Conservation (phyloP, 2,113 vertebrate genomes). For the Crotophaga sulcirostris region DNA sequence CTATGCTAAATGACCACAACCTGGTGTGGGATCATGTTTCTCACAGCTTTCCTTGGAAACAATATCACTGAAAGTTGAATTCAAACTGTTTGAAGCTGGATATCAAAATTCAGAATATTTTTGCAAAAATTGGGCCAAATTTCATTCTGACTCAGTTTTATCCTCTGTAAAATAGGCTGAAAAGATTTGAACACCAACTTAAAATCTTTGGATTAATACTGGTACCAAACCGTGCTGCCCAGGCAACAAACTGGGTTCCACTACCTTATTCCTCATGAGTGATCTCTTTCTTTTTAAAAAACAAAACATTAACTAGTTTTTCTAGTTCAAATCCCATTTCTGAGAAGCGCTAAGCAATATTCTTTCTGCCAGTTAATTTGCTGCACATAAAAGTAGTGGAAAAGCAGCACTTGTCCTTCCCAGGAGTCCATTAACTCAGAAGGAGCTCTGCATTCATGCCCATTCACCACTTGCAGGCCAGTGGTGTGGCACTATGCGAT, state of each 20-base stretch:
- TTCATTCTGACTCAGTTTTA: not conserved
- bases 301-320: not conserved
- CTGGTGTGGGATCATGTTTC: rapidly evolving
- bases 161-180: not conserved
- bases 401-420: not conserved
- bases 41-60: not conserved
- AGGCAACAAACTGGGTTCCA: not conserved
- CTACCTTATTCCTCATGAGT: rapidly evolving
- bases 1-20: not conserved
- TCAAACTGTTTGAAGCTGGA: rapidly evolving
- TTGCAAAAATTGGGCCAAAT: rapidly evolving
- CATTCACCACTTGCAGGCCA: not conserved
- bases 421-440: not conserved
- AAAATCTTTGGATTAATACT: not conserved
- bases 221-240: rapidly evolving
- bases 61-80: not conserved
- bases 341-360: not conserved
- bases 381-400: not conserved
- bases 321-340: not conserved
- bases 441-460: not conserved
- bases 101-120: not conserved
- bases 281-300: rapidly evolving
- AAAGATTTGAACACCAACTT: rapidly evolving
- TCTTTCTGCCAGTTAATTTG: not conserved
- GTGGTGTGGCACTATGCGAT: rapidly evolving